A percentile compares a stretch with the other conserved stretches of the same genome.
Evolutionary conservation across 2,888 invertebrate species (phyloP).

Genomic region (Xylophagus ater): DNA sequence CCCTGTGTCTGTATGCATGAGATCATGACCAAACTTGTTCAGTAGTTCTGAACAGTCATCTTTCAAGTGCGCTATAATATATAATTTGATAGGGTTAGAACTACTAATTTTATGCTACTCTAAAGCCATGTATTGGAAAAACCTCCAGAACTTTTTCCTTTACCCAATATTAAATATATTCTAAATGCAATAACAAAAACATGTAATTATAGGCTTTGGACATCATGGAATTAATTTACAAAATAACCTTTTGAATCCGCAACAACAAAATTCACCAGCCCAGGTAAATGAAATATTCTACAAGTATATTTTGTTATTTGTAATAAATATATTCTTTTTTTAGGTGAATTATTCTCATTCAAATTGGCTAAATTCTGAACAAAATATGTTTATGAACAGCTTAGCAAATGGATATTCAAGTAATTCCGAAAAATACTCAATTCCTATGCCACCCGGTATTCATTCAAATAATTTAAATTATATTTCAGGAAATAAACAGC

Average conservation of each 20-base stretch:
- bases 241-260: constrained; percentile 30
- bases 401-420: constrained; percentile 28
- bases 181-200: too few relatives aligned
- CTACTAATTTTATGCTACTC: too few relatives aligned
- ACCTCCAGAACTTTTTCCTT: too few relatives aligned
- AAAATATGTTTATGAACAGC: constrained; percentile 29
- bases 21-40: too few relatives aligned
- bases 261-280: constrained; percentile 31
- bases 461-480: constrained; percentile 24
- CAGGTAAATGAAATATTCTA: constrained; percentile 35
- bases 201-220: constrained; percentile 25
- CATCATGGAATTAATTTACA: constrained; percentile 31
- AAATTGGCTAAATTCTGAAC: constrained; percentile 28
- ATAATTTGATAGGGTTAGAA: too few relatives aligned
- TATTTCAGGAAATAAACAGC: constrained; percentile 22
- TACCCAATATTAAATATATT: too few relatives aligned
- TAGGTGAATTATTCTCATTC: constrained; percentile 28
- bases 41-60: too few relatives aligned
- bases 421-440: constrained; percentile 27
- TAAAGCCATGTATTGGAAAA: too few relatives aligned
- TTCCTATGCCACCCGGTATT: constrained; percentile 28
- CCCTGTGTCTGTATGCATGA: too few relatives aligned
- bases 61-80: too few relatives aligned
- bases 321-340: too few relatives aligned
- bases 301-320: too few relatives aligned